Evolutionary conservation across 2,113 vertebrate species (phyloP).

Genomic region (Speoplatyrhinus poulsoni): DNA sequence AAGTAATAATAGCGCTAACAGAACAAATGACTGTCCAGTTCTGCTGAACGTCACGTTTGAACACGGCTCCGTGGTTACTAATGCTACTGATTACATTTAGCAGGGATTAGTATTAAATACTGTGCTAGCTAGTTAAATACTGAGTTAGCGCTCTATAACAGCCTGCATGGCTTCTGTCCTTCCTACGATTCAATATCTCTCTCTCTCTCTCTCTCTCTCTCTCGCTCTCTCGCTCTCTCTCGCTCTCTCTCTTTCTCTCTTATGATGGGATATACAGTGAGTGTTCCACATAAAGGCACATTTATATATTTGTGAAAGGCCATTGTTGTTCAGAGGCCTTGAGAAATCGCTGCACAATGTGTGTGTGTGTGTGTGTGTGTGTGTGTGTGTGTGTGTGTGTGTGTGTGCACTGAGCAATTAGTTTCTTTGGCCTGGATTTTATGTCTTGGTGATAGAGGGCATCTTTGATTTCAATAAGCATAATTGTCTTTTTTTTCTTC

Average conservation of each 20-base stretch:
- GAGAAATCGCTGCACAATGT: background rate
- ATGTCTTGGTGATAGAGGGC: background rate
- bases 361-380: slow-evolving; percentile 3
- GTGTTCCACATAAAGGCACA: slow-evolving; percentile 71
- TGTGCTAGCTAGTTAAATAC: no score
- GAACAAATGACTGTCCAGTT: slow-evolving; percentile 33
- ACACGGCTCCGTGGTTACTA: slow-evolving; percentile 62
- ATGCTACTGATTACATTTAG: slow-evolving; percentile 66
- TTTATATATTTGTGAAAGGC: slow-evolving; percentile 67
- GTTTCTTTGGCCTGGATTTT: background rate
- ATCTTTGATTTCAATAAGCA: background rate
- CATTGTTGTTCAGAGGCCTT: slow-evolving; percentile 38
- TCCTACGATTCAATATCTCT: slow-evolving; percentile 23
- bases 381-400: slow-evolving; percentile 9
- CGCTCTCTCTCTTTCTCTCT: background rate
- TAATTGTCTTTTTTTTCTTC: background rate
- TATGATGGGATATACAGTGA: slow-evolving; percentile 35
- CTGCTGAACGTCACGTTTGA: slow-evolving; percentile 49
- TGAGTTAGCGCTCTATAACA: slow-evolving; percentile 44
- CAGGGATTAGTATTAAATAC: slow-evolving; percentile 58
- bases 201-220: slow-evolving; percentile 8
- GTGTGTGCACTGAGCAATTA: slow-evolving; percentile 1
- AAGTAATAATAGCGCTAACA: background rate
- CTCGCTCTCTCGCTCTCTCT: slow-evolving; percentile 1
- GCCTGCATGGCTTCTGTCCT: slow-evolving; percentile 19